These are phyloP conservation scores for Porites rus DNA, from an alignment of 92 coral and sea anemone genomes.

Conservation along the genomic window DNA sequence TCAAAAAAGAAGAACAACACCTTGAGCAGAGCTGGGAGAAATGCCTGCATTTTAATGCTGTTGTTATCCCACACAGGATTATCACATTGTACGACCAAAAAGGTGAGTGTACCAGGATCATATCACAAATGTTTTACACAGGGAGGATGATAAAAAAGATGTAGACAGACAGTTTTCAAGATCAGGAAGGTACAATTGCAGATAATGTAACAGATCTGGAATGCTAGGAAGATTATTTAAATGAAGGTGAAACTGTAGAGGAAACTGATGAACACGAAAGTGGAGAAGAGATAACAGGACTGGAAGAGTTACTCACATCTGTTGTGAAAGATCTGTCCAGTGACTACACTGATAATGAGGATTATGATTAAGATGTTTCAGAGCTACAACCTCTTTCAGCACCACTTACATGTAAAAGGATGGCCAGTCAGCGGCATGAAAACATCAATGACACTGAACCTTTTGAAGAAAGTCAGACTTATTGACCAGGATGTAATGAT, in stretches of 20 bases:
- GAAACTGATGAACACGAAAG: slow-evolving; percentile 10
- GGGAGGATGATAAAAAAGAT: neutral
- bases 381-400: slow-evolving; percentile 30
- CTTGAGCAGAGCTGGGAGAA: slow-evolving; percentile 9
- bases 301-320: slow-evolving; percentile 16
- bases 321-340: slow-evolving; percentile 20
- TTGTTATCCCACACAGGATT: neutral
- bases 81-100: neutral
- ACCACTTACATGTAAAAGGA: neutral
- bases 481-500: too few species aligned
- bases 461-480: too few species aligned
- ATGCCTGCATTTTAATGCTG: slow-evolving; percentile 26
- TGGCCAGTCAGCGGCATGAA: too few species aligned
- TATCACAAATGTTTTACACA: neutral
- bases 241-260: slow-evolving; percentile 12
- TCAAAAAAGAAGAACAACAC: too few species aligned
- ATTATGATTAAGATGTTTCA: slow-evolving; percentile 16
- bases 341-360: slow-evolving; percentile 23
- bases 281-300: slow-evolving; percentile 30
- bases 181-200: slow-evolving; percentile 8
- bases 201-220: slow-evolving; percentile 15
- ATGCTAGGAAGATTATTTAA: neutral
- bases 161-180: neutral
- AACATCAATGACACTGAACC: too few species aligned
- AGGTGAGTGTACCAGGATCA: neutral